Evolutionary conservation across 2,113 vertebrate genomes (phyloP), one percentile per base, ranked within the genome.

Genomic region (Nothoprocta pentlandii): DNA sequence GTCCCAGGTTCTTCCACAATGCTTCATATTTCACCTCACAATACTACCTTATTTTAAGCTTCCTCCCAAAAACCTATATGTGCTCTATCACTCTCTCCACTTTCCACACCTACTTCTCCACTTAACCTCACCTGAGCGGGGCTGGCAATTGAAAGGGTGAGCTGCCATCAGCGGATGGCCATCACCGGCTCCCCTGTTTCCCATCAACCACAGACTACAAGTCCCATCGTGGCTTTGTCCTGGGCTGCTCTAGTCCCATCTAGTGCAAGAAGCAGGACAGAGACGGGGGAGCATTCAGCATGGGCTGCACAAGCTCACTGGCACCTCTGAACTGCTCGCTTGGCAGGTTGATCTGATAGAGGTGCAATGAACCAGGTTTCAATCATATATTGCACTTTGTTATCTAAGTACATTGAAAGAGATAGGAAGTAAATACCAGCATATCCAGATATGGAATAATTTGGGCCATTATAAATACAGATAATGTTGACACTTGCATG

Each of bases 41-140:
- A 12, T 13, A 5, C 0, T 36, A 12, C 36, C 42, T 62, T 44
- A 56, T 30, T 74, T 61, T 4, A 32, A 39, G 2, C 11, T 58
- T 23, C 30, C 71, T 74, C 25, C 9, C 25, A n/a, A 36, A 39
- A 12, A 41, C 10, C 10, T 6, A 2, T 3, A 11, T 4, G 8
- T 23, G 21, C 10, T 19, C 34, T 3, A 3, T 10, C 16, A 20
- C 36, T 26, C 76, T 49, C 34, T 30, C 7, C 19, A 30, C 16
- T 2, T 77, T 68, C 25, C n/a, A 12, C 9, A 6, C 20, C 44
- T 22, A 0, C 26, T 10, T 16, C 36, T 9, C 23, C n/a, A 1
- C 9, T n/a, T 0, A 11, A 3, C 1, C 30, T 51, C 8, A 42
- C 2, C 17, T 8, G 4, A 3, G 8, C 26, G 2, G 68, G 67